Base-by-base conservation (phyloP, 1,140 invertebrate genomes). In the Tenebrio molitor region DNA sequence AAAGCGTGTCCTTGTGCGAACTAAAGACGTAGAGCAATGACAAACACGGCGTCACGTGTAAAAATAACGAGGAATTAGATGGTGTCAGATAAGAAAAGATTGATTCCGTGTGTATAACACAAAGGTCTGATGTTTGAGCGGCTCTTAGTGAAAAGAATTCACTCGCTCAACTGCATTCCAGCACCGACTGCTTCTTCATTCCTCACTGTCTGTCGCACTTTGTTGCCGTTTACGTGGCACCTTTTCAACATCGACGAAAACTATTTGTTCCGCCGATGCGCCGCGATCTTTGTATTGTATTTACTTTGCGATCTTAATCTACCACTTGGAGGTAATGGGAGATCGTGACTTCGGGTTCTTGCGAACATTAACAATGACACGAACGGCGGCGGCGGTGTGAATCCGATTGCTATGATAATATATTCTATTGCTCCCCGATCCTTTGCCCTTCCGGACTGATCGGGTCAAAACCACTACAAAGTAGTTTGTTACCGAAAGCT, bases 331-430 rank as follows among this genome's bases (percentile, higher is more conserved):
- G n/a, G n/a, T n/a, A n/a, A n/a, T n/a, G n/a, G n/a, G n/a, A n/a
- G n/a, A n/a, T n/a, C n/a, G n/a, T n/a, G n/a, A n/a, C n/a, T n/a
- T n/a, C n/a, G n/a, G n/a, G n/a, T n/a, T n/a, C n/a, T 7, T 39
- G 36, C 12, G 36, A 39, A 39, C 36, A 39, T 39, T 39, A 39
- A 39, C 36, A 39, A 39, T 12, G 36, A 39, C 36, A 39, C 36
- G 36, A 58, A 58, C 50, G 5, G 12, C n/a, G 23, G 21, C 23
- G 15, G 12, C 14, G 23, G 50, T 69, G 25, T 15, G 19, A 58
- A 58, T 62, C 68, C 42, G 46, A 69, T 69, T 69, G 25, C 68
- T 69, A 69, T 69, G 68, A 62, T 69, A 69, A 69, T 69, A 25
- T 69, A 69, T 69, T 69, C 68, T 69, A 58, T 69, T 69, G 46